Base-by-base conservation (phyloP, 2,888 invertebrate genomes). In the Lobophora halterata region DNA sequence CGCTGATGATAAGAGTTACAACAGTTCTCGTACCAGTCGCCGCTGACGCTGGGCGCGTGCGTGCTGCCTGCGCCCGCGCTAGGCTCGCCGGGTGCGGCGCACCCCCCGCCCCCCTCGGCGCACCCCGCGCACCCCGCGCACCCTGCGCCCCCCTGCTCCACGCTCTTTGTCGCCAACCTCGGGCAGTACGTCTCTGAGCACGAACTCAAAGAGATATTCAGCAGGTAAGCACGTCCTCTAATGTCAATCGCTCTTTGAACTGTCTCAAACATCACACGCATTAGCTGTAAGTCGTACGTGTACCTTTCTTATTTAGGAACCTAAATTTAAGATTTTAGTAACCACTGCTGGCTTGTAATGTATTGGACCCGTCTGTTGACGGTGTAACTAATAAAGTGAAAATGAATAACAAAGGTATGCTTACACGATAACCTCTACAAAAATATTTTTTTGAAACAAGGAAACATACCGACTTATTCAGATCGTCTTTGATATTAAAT, bases 181-280 rank as follows among this genome's bases (percentile, higher is more conserved):
- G 98, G 98, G 60, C 97, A 97, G 87, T 97, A 96, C 83, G 97
- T 98, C 70, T 97, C 97, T 59, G 99, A 99, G 88, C 98, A 98
- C 77, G 98, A 99, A 87, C 93, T 99, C 62, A 98, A 98, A 90
- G 97, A 98, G 88, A 95, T 99, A 76, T 98, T 98, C 89, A 95
- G 95, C 92, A 97, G 97, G 97, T 98, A 86, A 34, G 7, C n/a
- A n/a, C n/a, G n/a, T n/a, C n/a, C n/a, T n/a, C n/a, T n/a, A n/a
- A n/a, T n/a, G n/a, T n/a, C n/a, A n/a, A n/a, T n/a, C n/a, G n/a
- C n/a, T n/a, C n/a, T n/a, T n/a, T n/a, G n/a, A n/a, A n/a, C n/a
- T n/a, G n/a, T n/a, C n/a, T n/a, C n/a, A n/a, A n/a, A n/a, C n/a
- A n/a, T n/a, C n/a, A n/a, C n/a, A n/a, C n/a, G n/a, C n/a, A n/a